These are phyloP conservation scores for Paramisgurnus dabryanus DNA, from an alignment of 2,113 vertebrate species.

Conservation along the genomic window DNA sequence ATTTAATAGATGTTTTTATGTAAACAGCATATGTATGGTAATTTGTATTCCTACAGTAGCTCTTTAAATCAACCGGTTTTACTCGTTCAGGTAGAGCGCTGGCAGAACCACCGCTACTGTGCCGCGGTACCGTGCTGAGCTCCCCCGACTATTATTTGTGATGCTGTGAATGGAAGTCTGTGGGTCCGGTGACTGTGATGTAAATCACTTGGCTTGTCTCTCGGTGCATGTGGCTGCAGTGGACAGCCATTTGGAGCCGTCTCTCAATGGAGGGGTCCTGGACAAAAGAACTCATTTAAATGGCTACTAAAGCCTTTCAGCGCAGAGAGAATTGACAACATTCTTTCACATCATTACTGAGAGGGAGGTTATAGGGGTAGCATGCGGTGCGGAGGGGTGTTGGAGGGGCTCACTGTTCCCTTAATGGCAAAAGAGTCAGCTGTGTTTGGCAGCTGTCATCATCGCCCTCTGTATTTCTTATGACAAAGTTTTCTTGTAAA, in stretches of 20 bases:
- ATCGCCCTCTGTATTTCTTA: slow-evolving; percentile 47
- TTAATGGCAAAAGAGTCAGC: slow-evolving; percentile 62
- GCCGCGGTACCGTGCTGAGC: slow-evolving; percentile 15
- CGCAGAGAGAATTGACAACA: slow-evolving; percentile 75
- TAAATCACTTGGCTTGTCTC: slow-evolving; percentile 66
- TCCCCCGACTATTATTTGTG: slow-evolving; percentile 44
- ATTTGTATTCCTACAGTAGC: not conserved
- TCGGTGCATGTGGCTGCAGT: slow-evolving; percentile 69
- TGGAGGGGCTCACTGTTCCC: slow-evolving; percentile 52
- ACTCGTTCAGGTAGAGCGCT: not conserved
- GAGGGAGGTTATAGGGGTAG: slow-evolving; percentile 67
- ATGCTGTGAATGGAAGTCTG: slow-evolving; percentile 38
- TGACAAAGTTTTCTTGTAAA: slow-evolving; percentile 37
- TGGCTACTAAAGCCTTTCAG: slow-evolving; percentile 77
- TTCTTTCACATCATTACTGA: slow-evolving; percentile 81
- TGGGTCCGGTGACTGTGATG: slow-evolving; percentile 67
- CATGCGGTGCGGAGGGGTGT: slow-evolving; percentile 35
- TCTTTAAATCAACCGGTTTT: not conserved
- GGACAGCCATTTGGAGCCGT: slow-evolving; percentile 72
- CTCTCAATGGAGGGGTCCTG: slow-evolving; percentile 68
- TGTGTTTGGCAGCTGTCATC: slow-evolving; percentile 67
- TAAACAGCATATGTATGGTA: too few relatives aligned
- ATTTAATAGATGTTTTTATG: too few relatives aligned
- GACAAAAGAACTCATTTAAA: slow-evolving; percentile 79
- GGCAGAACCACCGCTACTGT: slow-evolving; percentile 29